Evolutionary conservation across 2,797 vertebrate genomes (phyloP), one percentile per base, ranked within the genome.

Genomic region (Typhlichthys eigenmanni): DNA sequence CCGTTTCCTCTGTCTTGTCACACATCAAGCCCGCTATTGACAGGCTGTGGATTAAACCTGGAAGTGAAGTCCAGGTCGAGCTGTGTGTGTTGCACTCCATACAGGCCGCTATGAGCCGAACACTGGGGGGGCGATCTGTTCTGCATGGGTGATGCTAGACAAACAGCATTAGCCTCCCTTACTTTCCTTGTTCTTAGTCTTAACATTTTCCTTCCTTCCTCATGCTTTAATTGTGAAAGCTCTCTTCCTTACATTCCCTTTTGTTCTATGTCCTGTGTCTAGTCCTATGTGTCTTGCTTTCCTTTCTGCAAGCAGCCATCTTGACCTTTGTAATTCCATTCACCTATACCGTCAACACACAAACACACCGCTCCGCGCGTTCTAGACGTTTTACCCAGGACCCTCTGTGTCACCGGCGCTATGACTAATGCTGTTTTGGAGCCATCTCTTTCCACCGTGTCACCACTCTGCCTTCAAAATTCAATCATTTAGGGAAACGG

Each of bases 401-500:
- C 64, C 72, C 59, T 64, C 66, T 63, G 73, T 76, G 78, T 81
- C 84, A 78, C 78, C 73, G 68, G 50, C 58, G 9, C 47, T 68
- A 59, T 87, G 88, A 89, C 76, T 64, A 84, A 89, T 86, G 85
- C 75, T 57, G 62, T 46, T 62, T 79, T 34, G 70, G 58, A 13
- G 57, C 65, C 76, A 87, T 88, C 75, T 64, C 66, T 89, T 77
- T 84, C 70, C 58, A 68, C 75, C 32, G 68, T 76, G 83, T 87
- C 88, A 84, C 77, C 67, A 58, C 71, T 78, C 76, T 60, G 70
- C 79, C 78, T 83, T 87, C 83, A 87, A 84, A 88, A 88, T 90
- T 84, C 82, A 87, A 85, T 91, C 81, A 87, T 87, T 88, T 84
- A 72, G 72, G 82, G 79, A 80, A 84, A 81, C 75, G 68, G 81